Percentiles rank a stretch among this genome's conserved stretches.
Evolutionary conservation across 2,797 vertebrate species (phyloP).

Genomic region (Muscicapa comitata): DNA sequence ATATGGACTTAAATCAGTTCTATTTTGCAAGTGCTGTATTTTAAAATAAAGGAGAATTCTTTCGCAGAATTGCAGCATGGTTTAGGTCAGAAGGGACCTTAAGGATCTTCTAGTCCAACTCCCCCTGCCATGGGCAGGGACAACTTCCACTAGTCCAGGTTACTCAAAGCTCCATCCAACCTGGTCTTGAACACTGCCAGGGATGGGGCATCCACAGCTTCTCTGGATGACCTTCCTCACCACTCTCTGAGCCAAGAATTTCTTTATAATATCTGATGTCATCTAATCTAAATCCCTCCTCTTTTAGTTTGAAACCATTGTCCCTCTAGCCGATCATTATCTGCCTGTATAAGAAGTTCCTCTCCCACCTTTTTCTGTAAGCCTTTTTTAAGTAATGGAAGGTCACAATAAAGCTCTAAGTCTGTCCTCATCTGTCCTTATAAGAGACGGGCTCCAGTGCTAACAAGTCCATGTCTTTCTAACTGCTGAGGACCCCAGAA

Average conservation of each 20-base stretch:
- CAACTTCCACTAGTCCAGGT: background rate
- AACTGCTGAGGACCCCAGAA: background rate
- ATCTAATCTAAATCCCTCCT: background rate
- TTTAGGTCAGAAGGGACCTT: background rate
- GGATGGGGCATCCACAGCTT: background rate
- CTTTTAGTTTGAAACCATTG: background rate
- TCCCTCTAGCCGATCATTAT: background rate
- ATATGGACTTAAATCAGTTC: background rate
- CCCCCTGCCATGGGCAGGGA: background rate
- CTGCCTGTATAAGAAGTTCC: background rate
- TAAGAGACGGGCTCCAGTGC: background rate
- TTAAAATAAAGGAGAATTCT: background rate
- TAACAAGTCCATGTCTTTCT: background rate
- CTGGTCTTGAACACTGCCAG: background rate
- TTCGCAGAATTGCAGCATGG: background rate
- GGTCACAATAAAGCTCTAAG: background rate
- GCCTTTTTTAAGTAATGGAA: background rate
- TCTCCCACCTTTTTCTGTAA: background rate
- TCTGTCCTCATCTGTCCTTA: too few relatives aligned
- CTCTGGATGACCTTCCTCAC: background rate
- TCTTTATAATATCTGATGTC: background rate
- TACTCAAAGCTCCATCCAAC: background rate
- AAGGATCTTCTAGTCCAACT: background rate
- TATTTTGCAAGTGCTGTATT: background rate
- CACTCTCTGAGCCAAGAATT: background rate